A percentile compares a stretch with the other conserved stretches of the same genome.
Conservation (phyloP, 1,140 invertebrate species). For the Galleria mellonella region DNA sequence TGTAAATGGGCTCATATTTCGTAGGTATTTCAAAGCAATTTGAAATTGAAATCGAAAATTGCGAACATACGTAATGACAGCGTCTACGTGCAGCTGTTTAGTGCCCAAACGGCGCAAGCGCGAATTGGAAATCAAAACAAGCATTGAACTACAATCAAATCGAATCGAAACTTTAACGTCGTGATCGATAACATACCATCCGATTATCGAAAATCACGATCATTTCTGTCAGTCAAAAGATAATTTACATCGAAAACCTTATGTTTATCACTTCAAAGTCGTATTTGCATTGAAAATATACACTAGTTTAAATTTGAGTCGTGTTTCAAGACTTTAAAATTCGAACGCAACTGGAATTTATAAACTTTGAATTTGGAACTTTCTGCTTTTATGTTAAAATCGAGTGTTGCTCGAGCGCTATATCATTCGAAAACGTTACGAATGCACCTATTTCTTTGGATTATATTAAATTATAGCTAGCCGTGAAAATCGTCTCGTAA, state of each 20-base stretch:
- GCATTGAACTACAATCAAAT: conserved; percentile 58
- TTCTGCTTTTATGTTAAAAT: conserved; percentile 5
- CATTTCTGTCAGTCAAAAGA: conserved; percentile 33
- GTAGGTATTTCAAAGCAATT: conserved; percentile 14
- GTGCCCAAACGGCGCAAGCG: conserved; percentile 61
- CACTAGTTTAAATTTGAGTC: conserved; percentile 20
- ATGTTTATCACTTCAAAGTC: conserved; percentile 20
- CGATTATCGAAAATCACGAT: conserved; percentile 67
- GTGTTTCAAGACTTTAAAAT: conserved; percentile 18
- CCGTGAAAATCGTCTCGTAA: conserved; percentile 70
- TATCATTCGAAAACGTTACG: conserved; percentile 27
- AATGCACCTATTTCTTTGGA: conserved; percentile 70
- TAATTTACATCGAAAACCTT: conserved; percentile 5
- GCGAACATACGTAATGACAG: conserved; percentile 40
- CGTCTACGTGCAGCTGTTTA: conserved; percentile 68
- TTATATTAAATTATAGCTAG: conserved; percentile 73
- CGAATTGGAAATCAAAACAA: conserved; percentile 74
- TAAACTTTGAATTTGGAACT: conserved; percentile 9
- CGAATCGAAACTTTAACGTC: conserved; percentile 66
- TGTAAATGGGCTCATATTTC: too few species aligned
- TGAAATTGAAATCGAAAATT: conserved; percentile 55
- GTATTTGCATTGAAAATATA: conserved; percentile 8
- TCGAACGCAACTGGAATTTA: conserved; percentile 6
- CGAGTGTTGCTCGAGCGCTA: conserved; percentile 22
- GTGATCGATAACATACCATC: conserved; percentile 66